A percentile compares a stretch with the other conserved stretches of the same genome.
These are phyloP conservation scores for Ecdyonurus torrentis DNA, from an alignment of 2,888 invertebrate genomes.

Conservation along the genomic window DNA sequence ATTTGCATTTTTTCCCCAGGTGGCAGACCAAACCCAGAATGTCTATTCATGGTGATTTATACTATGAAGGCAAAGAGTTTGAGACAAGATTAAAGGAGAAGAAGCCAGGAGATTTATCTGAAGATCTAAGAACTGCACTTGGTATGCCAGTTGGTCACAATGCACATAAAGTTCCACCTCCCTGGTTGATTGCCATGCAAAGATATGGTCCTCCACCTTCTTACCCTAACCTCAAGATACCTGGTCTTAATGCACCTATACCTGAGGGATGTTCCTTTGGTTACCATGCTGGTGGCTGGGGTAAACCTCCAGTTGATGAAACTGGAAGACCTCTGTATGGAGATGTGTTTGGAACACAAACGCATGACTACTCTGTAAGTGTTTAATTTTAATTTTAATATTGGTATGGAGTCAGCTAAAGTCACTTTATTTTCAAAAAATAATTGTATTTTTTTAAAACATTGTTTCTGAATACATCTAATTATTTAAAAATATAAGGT, in stretches of 20 bases:
- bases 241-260: conserved; percentile 94
- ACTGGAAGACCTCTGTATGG: conserved; percentile 95
- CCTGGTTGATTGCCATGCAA: conserved; percentile 95
- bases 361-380: conserved; percentile 51
- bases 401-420: no score
- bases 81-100: conserved; percentile 95
- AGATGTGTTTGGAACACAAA: conserved; percentile 88
- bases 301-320: conserved; percentile 98
- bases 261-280: conserved; percentile 96
- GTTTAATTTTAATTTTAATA: no score
- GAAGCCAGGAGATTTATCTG: conserved; percentile 94
- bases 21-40: conserved; percentile 99
- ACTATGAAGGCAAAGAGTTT: conserved; percentile 98
- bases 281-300: conserved; percentile 99
- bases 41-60: conserved; percentile 97
- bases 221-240: conserved; percentile 95
- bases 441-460: no score
- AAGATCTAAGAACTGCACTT: conserved; percentile 86
- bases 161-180: conserved; percentile 78
- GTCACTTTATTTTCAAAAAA: no score
- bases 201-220: conserved; percentile 98
- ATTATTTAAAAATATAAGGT: no score
- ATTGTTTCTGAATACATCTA: no score
- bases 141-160: conserved; percentile 98
- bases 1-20: conserved; percentile 27